phyloP scores from a whole-genome alignment of 2,888 invertebrate genomes.

The Drosophila longiperda region DNA sequence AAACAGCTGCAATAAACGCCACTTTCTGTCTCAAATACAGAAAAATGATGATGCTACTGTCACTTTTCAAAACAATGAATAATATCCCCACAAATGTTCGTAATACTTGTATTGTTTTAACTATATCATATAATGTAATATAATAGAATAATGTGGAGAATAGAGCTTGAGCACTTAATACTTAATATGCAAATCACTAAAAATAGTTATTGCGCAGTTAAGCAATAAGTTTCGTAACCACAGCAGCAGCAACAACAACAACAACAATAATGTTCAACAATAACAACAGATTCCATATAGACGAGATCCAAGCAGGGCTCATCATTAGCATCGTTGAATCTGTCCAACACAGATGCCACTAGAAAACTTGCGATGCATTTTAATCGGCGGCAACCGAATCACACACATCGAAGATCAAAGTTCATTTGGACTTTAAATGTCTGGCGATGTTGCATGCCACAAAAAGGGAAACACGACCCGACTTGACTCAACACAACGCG shows the following conservation, averaged over 20 bases:
- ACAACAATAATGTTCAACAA: background rate
- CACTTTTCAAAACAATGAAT: background rate
- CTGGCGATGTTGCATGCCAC: background rate
- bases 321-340: slow-evolving; percentile 37
- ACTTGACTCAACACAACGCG: background rate
- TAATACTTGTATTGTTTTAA: background rate
- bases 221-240: slow-evolving; percentile 24
- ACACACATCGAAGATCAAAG: background rate
- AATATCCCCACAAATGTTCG: background rate
- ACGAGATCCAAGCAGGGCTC: slow-evolving; percentile 1
- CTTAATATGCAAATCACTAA: slow-evolving; percentile 26
- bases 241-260: slow-evolving; percentile 12
- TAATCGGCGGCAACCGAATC: slow-evolving; percentile 7
- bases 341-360: slow-evolving; percentile 23
- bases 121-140: slow-evolving; percentile 12
- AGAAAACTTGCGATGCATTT: slow-evolving; percentile 27
- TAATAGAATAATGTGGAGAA: background rate
- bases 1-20: slow-evolving; percentile 14
- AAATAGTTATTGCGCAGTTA: slow-evolving; percentile 54
- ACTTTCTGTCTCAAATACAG: slow-evolving; percentile 23
- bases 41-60: background rate
- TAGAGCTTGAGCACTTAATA: slow-evolving; percentile 8
- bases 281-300: slow-evolving; percentile 1
- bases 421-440: no score
- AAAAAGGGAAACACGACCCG: background rate